Evolutionary conservation across 2,113 vertebrate genomes (phyloP).

Genomic region (Eulacestoma nigropectus): DNA sequence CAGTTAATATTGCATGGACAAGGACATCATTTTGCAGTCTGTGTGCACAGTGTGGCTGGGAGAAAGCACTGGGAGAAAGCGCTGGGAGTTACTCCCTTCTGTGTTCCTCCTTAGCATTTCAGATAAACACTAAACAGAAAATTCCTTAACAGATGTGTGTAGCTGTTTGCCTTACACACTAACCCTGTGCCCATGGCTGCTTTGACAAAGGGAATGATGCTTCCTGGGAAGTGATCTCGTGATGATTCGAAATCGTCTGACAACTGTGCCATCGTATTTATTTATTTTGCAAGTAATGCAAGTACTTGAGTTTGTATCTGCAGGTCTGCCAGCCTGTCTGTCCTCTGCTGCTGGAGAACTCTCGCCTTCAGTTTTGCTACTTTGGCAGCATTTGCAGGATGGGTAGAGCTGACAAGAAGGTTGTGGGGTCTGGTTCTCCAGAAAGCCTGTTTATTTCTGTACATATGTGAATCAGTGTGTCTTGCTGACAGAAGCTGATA

Average conservation of each 20-base stretch:
- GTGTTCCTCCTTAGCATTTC: neutral
- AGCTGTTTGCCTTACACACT: neutral
- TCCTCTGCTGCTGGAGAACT: neutral
- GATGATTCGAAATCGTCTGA: neutral
- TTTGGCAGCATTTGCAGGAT: neutral
- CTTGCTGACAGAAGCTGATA: neutral
- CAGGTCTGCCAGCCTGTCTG: neutral
- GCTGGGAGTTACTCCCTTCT: neutral
- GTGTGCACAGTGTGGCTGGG: neutral
- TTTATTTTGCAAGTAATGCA: neutral
- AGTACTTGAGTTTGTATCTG: neutral
- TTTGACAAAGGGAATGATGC: neutral
- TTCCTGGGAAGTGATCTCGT: neutral
- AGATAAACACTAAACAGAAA: neutral
- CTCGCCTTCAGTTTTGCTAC: neutral
- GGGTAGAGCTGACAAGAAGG: neutral
- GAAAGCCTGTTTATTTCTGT: neutral
- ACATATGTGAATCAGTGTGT: fast-evolving
- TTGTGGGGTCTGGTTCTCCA: neutral
- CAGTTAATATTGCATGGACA: neutral
- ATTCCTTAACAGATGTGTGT: neutral
- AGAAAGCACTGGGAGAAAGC: neutral
- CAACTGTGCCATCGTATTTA: fast-evolving
- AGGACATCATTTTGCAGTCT: fast-evolving
- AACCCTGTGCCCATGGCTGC: neutral